Evolutionary conservation across 2,113 vertebrate genomes (phyloP), one percentile per base, ranked within the genome.

Genomic region (Lichenostomus cassidix): DNA sequence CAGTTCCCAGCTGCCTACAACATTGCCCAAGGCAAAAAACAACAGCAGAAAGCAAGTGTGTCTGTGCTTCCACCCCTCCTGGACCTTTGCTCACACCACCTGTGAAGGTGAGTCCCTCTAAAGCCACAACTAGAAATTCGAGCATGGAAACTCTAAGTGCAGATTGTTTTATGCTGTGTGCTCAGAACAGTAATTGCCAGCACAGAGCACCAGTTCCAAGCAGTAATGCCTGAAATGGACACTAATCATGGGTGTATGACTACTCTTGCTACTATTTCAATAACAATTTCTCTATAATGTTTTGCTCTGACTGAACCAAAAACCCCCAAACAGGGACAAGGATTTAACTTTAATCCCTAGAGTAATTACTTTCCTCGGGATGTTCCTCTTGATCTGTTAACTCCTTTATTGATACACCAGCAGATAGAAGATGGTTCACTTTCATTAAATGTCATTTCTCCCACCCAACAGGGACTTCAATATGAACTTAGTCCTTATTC

Each of bases 241-340:
- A 11, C 14, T 10, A 42, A 15, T 6, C 16, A 29, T 22, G 17
- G 2, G 6, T 42, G 9, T 15, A 28, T n/a, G 25, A 74, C 15
- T 69, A 65, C 52, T 74, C 8, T 41, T 11, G 6, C 15, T 77
- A 22, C 11, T 76, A 18, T 70, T 79, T 68, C 25, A 55, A 12
- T 22, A 55, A 41, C 27, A 52, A 33, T 84, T 91, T 77, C n/a
- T 77, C n/a, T 10, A 33, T 68, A 50, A 62, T 3, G 2, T 60
- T 80, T 75, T 86, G 3, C 18, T 71, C 35, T 68, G 35, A 25
- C 22, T 83, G 33, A 15, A 42, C 25, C 12, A 47, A 77, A 74
- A 75, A 3, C 0, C 2, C 17, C 12, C 18, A 7, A 11, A 33
- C 7, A 41, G 25, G 4, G 23, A 59, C 8, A 62, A 44, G 6